These are phyloP conservation scores for Dendronephthya gigantea DNA, from an alignment of 64 coral and sea anemone species.

Conservation along the genomic window DNA sequence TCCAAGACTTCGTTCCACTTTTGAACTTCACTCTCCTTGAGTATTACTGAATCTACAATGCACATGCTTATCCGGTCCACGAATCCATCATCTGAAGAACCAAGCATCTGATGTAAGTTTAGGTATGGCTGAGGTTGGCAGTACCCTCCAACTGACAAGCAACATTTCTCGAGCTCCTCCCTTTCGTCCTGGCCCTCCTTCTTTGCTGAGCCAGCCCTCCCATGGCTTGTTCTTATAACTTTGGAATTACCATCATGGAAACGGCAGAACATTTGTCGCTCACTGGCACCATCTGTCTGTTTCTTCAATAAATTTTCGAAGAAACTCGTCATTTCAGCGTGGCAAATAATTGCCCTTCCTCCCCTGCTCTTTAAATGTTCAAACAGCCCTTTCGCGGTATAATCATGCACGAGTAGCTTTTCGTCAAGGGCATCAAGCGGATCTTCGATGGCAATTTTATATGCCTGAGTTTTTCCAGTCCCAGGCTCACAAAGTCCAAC, in stretches of 20 bases:
- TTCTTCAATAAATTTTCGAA: not conserved
- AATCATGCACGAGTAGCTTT: not conserved
- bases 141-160: not conserved
- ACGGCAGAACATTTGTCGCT: not conserved
- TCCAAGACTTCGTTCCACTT: not conserved
- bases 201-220: not conserved
- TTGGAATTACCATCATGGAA: not conserved
- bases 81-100: not conserved
- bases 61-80: not conserved
- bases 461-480: not conserved
- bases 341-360: not conserved
- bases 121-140: conserved; percentile 1
- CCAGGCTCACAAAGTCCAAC: not conserved
- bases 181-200: not conserved
- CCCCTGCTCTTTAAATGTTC: not conserved
- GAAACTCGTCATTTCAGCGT: conserved; percentile 6
- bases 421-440: not conserved
- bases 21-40: not conserved
- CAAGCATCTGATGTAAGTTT: not conserved
- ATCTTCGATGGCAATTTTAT: not conserved
- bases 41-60: not conserved
- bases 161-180: not conserved
- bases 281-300: not conserved
- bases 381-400: not conserved
- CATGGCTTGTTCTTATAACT: not conserved